Evolutionary conservation across 2,888 invertebrate species (phyloP), one percentile per base, ranked within the genome.

Genomic region (Cistogaster globosa): DNA sequence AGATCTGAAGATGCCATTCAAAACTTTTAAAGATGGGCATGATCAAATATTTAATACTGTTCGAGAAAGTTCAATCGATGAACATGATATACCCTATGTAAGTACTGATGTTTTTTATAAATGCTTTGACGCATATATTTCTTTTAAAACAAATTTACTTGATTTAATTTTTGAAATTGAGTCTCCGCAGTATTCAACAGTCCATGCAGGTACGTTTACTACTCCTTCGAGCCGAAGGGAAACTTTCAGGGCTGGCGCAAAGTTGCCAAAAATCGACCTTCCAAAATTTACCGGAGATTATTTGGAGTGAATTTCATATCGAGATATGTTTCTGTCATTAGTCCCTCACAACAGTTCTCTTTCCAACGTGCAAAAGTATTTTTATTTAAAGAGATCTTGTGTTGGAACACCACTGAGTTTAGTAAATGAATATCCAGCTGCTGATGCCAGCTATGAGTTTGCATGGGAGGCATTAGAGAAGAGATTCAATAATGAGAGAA

Each of bases 251-350:
- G 79, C 79, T 42, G 32, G 75, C 16, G 71, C 79, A n/a, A 68
- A 75, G 20, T 32, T 79, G 22, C 75, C 75, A 16, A 84, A 83
- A 53, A 84, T 84, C 8, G 65, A 79, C 11, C 42, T 84, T 18
- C 84, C 79, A 20, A 76, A 55, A 22, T 79, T 83, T 78, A 68
- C 69, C 26, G 78, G 80, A 48, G 80, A 76, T 45, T 84, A 84
- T 68, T 38, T 67, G 32, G 76, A 84, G n/a, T 80, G 84, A 72
- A 84, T 79, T 7, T 75, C 80, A 4, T 84, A 74, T 42, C 60
- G 84, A 14, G 80, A 84, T 42, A 80, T 62, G 79, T 80, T 84
- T 71, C 32, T 60, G 14, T 76, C 80, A 22, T 72, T 84, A 1
- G 72, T 81, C n/a, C 84, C 74, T 51, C n/a, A 72, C 14, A 84